These are phyloP conservation scores for Leptinotarsa rubiginosa DNA, from an alignment of 2,888 invertebrate species.

Conservation along the genomic window DNA sequence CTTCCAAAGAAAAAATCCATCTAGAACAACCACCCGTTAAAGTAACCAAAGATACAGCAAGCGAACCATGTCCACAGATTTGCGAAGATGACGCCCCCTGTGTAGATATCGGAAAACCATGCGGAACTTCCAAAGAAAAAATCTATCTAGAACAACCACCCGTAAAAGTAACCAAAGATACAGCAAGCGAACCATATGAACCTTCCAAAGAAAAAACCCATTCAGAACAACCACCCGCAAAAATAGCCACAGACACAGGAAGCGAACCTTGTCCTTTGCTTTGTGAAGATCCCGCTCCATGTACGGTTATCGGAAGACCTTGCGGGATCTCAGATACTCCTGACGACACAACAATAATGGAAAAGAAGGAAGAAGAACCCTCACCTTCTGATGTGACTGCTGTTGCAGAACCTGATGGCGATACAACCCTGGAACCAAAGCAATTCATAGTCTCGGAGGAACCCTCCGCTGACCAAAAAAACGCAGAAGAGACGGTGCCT, in stretches of 20 bases:
- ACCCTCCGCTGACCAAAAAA: neutral
- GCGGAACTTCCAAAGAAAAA: neutral
- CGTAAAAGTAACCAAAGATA: neutral
- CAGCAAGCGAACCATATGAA: conserved; percentile 5
- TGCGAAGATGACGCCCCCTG: conserved; percentile 13
- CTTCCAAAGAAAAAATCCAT: neutral
- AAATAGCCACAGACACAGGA: neutral
- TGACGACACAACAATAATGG: neutral
- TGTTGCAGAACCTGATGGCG: neutral
- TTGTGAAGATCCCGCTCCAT: conserved; percentile 19
- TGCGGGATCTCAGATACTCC: neutral
- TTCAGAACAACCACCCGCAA: neutral
- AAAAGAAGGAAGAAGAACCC: neutral
- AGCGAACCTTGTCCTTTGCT: conserved; percentile 1
- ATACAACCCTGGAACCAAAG: neutral
- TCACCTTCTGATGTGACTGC: neutral
- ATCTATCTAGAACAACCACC: neutral
- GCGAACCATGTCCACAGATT: neutral
- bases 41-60: neutral
- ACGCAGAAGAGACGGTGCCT: neutral
- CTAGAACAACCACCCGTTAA: neutral
- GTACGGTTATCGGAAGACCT: conserved; percentile 21
- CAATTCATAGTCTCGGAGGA: neutral
- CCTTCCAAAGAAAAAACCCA: neutral
- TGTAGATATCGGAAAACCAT: conserved; percentile 22